phyloP scores from a whole-genome alignment of 1,140 invertebrate genomes.

The Papilio aristodemus region DNA sequence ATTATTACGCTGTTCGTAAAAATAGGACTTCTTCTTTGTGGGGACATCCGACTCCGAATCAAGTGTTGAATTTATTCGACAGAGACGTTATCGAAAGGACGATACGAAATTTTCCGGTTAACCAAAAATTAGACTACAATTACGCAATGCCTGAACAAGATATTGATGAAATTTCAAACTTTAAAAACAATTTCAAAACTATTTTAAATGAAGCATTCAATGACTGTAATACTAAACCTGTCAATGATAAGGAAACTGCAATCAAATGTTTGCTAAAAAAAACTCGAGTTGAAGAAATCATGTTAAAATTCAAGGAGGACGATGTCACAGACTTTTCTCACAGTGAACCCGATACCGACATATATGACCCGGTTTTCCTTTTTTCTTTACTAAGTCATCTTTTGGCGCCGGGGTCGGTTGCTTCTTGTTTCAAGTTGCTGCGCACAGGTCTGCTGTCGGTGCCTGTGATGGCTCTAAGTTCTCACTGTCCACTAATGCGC shows the following conservation, averaged over 20 bases:
- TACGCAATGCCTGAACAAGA: constrained; percentile 51
- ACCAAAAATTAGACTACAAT: constrained; percentile 62
- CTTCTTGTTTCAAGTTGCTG: constrained; percentile 84
- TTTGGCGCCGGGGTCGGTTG: constrained; percentile 83
- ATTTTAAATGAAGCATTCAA: constrained; percentile 44
- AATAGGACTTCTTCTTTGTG: constrained; percentile 81
- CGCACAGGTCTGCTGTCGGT: constrained; percentile 84
- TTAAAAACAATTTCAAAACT: constrained; percentile 46
- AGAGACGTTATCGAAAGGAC: constrained; percentile 83
- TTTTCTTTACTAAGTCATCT: constrained; percentile 85
- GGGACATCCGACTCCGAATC: constrained; percentile 85
- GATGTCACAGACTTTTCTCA: constrained; percentile 50
- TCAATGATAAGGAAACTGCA: constrained; percentile 50
- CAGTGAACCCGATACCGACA: constrained; percentile 48
- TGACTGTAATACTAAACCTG: constrained; percentile 40
- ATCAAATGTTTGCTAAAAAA: constrained; percentile 51
- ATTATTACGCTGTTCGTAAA: constrained; percentile 86
- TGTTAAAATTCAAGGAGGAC: constrained; percentile 41
- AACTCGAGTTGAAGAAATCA: constrained; percentile 44
- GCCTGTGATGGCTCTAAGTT: constrained; percentile 83
- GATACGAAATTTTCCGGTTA: constrained; percentile 84
- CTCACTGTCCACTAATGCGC: constrained; percentile 81
- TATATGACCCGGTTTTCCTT: constrained; percentile 88
- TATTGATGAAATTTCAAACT: constrained; percentile 24
- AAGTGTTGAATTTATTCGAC: constrained; percentile 87